Percentiles rank a stretch among this genome's conserved stretches.
Conservation (phyloP, 2,113 vertebrate genomes). For the Coptodon bakossiorum region DNA sequence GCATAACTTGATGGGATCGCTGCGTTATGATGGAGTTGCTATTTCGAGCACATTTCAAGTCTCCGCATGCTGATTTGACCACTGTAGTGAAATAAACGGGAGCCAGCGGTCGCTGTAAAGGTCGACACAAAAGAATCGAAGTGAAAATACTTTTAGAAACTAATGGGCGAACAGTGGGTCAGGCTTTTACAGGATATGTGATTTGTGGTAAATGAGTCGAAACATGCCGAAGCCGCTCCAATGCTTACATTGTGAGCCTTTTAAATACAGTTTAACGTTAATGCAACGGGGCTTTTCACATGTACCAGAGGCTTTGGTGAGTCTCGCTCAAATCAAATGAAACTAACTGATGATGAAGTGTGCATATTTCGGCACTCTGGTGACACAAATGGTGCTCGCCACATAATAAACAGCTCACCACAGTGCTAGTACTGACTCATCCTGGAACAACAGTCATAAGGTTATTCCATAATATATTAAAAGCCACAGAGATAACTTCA, state of each 20-base stretch:
- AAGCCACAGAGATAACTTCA: not conserved
- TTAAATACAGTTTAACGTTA: not conserved
- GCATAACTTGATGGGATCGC: not conserved
- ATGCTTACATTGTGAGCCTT: not conserved
- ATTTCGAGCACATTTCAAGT: not conserved
- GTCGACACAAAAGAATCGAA: not conserved
- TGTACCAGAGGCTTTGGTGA: not conserved
- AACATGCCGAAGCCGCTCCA: not conserved
- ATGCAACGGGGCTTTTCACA: not conserved
- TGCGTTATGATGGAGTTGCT: not conserved
- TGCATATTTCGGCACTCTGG: not conserved
- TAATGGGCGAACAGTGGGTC: not conserved
- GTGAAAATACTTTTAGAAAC: not conserved
- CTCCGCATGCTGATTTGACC: not conserved
- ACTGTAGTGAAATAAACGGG: not conserved
- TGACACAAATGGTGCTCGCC: not conserved
- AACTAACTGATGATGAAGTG: not conserved
- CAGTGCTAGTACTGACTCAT: conserved; percentile 1
- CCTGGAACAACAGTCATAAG: not conserved
- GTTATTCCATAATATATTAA: not conserved
- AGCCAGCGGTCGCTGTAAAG: not conserved
- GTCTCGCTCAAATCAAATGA: not conserved
- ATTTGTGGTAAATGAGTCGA: not conserved
- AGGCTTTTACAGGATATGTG: not conserved
- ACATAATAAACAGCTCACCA: not conserved